Evolutionary conservation across 1,140 invertebrate genomes (phyloP).

Genomic region (Lasioglossum baleicum): DNA sequence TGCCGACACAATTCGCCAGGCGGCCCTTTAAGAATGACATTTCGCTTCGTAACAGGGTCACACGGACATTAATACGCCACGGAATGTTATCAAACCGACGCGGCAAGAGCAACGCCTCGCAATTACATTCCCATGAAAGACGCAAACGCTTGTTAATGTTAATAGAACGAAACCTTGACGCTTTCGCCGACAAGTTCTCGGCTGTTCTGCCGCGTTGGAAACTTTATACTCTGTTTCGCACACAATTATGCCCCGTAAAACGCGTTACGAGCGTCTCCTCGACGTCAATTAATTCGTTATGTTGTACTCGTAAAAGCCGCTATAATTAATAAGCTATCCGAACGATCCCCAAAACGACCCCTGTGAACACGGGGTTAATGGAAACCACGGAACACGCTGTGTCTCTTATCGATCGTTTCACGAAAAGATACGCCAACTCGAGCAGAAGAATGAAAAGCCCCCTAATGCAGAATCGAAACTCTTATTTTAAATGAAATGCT

Average conservation of each 20-base stretch:
- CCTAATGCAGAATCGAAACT: too few species aligned
- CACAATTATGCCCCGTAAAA: slow-evolving; percentile 24
- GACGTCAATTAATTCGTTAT: slow-evolving; percentile 27
- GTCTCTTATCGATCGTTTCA: not conserved
- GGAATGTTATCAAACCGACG: not conserved
- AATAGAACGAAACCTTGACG: slow-evolving; percentile 1
- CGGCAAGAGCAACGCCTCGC: not conserved
- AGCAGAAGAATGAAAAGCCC: not conserved
- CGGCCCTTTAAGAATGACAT: slow-evolving; percentile 25
- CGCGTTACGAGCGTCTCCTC: slow-evolving; percentile 5
- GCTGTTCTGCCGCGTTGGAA: not conserved
- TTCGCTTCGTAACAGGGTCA: not conserved
- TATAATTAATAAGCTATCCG: slow-evolving; percentile 32
- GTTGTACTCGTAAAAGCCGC: not conserved
- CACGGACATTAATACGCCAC: not conserved
- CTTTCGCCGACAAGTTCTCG: not conserved
- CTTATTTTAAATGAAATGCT: too few species aligned
- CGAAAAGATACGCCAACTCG: too few species aligned
- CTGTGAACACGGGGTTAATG: not conserved
- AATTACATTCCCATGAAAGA: not conserved
- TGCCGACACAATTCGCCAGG: slow-evolving; percentile 27
- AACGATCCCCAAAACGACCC: not conserved
- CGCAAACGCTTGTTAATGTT: too few species aligned
- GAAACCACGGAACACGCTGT: too few species aligned
- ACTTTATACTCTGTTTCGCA: not conserved